These are phyloP conservation scores for Hystrix brachyura DNA, from an alignment of 2,113 vertebrate genomes.

Conservation along the genomic window DNA sequence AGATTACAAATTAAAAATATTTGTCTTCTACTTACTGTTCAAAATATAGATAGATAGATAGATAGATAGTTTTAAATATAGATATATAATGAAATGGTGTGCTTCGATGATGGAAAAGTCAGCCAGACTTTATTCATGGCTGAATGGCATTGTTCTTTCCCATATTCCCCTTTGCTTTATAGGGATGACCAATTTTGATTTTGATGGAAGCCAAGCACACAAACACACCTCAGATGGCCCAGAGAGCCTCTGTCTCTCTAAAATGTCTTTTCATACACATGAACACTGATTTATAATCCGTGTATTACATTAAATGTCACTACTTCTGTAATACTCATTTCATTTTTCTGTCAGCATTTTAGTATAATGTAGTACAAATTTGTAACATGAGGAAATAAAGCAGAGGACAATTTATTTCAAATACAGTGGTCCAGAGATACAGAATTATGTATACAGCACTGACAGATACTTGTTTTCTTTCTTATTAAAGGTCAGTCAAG, in stretches of 20 bases:
- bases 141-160: neutral
- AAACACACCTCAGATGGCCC: neutral
- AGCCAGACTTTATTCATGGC: neutral
- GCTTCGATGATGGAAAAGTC: neutral
- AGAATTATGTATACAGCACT: neutral
- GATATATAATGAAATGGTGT: neutral
- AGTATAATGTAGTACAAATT: neutral
- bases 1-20: neutral
- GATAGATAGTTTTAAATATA: neutral
- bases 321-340: neutral
- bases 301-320: neutral
- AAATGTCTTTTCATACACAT: neutral
- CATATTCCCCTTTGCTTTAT: neutral
- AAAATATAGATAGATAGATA: neutral
- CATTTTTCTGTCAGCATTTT: neutral
- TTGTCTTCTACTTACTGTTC: neutral
- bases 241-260: neutral
- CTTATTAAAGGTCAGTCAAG: constrained; percentile 44
- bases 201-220: neutral
- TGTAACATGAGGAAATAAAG: neutral
- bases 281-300: neutral
- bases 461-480: constrained; percentile 5
- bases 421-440: neutral
- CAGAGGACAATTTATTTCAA: neutral
- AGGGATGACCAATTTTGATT: neutral